These are phyloP conservation scores for Phylloscopus whistleri DNA, from an alignment of 2,113 vertebrate genomes.

Conservation along the genomic window DNA sequence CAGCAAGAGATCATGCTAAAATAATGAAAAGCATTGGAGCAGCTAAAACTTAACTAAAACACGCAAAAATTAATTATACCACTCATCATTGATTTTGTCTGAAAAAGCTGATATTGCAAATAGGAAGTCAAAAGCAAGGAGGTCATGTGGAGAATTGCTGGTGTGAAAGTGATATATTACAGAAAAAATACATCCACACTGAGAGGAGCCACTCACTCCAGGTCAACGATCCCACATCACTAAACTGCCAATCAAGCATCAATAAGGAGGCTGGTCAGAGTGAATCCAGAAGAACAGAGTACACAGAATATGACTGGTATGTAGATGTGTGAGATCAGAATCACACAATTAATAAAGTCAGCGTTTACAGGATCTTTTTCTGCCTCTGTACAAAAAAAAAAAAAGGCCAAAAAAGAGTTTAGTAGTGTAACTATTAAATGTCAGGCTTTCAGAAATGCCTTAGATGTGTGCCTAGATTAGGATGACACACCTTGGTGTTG, in stretches of 20 bases:
- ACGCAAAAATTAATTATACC: slow-evolving; percentile 52
- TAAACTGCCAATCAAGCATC: slow-evolving; percentile 2
- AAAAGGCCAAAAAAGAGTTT: neutral
- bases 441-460: neutral
- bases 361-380: neutral
- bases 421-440: neutral
- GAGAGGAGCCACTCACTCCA: neutral
- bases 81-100: slow-evolving; percentile 38
- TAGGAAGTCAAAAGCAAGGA: slow-evolving; percentile 51
- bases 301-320: neutral
- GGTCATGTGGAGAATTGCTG: neutral
- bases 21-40: slow-evolving; percentile 46
- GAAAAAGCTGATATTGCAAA: slow-evolving; percentile 60
- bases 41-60: slow-evolving; percentile 64
- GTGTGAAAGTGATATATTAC: neutral
- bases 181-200: neutral
- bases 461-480: neutral
- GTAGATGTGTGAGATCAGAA: neutral
- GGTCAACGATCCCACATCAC: neutral
- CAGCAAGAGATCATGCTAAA: neutral
- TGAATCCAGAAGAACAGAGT: neutral
- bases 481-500: neutral
- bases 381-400: neutral
- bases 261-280: neutral
- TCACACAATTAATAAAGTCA: neutral